phyloP scores from a whole-genome alignment of 2,113 vertebrate species.

The Zapornia atra region DNA sequence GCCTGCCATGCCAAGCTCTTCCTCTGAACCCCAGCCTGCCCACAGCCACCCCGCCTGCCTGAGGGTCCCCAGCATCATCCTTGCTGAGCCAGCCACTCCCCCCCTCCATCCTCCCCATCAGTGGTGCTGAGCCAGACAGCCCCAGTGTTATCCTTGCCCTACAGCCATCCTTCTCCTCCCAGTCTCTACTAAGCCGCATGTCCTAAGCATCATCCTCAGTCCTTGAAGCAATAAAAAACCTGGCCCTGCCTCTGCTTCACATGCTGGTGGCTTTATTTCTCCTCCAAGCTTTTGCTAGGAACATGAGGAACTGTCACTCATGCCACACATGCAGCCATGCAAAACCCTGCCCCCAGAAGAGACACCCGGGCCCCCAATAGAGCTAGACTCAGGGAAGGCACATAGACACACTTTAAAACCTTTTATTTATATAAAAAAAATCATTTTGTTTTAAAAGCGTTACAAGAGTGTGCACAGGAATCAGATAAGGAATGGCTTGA shows the following conservation, averaged over 20 bases:
- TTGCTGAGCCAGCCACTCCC: not conserved
- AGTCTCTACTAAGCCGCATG: not conserved
- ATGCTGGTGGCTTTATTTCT: not conserved
- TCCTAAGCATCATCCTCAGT: not conserved
- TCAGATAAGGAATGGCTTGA: conserved; percentile 56
- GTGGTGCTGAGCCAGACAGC: not conserved
- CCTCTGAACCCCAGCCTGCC: not conserved
- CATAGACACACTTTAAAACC: conserved; percentile 80
- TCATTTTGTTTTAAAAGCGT: conserved; percentile 83
- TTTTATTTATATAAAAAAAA: conserved; percentile 87
- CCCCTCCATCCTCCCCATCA: not conserved
- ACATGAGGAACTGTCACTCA: not conserved
- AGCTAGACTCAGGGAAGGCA: not conserved
- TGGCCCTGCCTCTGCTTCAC: not conserved
- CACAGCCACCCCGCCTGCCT: not conserved
- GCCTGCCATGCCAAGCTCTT: conserved; percentile 85
- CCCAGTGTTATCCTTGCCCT: not conserved
- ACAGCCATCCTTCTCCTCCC: too few species aligned
- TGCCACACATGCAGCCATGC: too few species aligned
- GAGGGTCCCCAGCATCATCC: not conserved
- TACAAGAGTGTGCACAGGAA: conserved; percentile 77
- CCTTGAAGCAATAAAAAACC: conserved; percentile 8
- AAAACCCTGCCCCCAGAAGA: not conserved
- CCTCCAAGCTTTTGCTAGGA: not conserved
- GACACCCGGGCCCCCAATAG: not conserved